Conservation (phyloP, 1,140 invertebrate species). For the Melipona quadrifasciata region DNA sequence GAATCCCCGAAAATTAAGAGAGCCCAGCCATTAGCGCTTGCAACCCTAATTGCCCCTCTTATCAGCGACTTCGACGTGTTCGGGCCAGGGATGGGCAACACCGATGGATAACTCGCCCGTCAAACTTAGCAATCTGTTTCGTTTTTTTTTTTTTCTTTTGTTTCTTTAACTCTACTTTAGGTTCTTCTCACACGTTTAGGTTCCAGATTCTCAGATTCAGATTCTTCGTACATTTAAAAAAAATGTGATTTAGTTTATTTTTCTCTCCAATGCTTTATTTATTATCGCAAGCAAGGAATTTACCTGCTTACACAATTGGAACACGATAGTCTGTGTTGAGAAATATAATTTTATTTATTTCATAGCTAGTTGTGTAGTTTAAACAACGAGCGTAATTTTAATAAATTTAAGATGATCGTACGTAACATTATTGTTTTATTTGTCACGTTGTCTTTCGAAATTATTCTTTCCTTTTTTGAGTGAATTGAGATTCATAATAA, state of each 20-base stretch:
- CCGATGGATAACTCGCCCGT: not conserved
- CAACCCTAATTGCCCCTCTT: slow-evolving; percentile 41
- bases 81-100: slow-evolving; percentile 5
- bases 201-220: too few species aligned
- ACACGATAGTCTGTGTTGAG: too few species aligned
- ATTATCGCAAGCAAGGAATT: not conserved
- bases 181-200: not conserved
- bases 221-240: too few species aligned
- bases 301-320: too few species aligned
- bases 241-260: not conserved
- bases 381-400: not conserved
- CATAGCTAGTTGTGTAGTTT: not conserved
- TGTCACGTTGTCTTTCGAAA: too few species aligned
- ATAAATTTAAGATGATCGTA: not conserved
- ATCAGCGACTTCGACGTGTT: slow-evolving; percentile 42
- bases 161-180: not conserved
- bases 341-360: not conserved
- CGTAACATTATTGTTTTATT: too few species aligned
- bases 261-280: not conserved
- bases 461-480: too few species aligned
- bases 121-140: not conserved
- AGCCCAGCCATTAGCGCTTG: slow-evolving; percentile 31
- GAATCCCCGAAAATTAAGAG: slow-evolving; percentile 47
- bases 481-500: not conserved
- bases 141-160: too few species aligned